A percentile compares a stretch with the other conserved stretches of the same genome.
Conservation (phyloP, 2,888 invertebrate species). For the Petrophora chlorosata region DNA sequence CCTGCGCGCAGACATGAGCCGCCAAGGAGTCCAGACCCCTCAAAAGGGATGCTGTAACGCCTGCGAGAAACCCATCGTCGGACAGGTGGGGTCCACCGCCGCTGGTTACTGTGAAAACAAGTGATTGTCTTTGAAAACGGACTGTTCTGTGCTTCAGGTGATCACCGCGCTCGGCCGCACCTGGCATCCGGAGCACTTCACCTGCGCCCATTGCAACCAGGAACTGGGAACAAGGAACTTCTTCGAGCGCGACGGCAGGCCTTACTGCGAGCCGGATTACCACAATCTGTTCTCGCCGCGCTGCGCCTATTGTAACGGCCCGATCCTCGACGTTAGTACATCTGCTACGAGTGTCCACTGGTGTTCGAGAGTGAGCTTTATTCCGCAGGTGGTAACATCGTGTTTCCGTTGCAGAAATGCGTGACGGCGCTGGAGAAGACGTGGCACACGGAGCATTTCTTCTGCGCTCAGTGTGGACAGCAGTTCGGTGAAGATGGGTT, state of each 20-base stretch:
- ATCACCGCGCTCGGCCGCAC: constrained; percentile 98
- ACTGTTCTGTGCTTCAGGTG: constrained; percentile 78
- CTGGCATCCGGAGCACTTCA: constrained; percentile 99
- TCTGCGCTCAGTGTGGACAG: constrained; percentile 98
- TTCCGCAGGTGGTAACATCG: constrained; percentile 38
- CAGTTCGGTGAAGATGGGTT: constrained; percentile 99
- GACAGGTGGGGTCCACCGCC: constrained; percentile 86
- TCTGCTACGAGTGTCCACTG: no score
- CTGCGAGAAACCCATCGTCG: constrained; percentile 99
- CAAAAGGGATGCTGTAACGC: constrained; percentile 99
- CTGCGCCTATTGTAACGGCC: constrained; percentile 99
- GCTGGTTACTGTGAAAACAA: not conserved
- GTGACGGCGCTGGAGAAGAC: constrained; percentile 98
- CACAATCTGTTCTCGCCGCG: constrained; percentile 99
- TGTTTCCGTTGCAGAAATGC: constrained; percentile 92
- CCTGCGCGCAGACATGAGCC: constrained; percentile 98
- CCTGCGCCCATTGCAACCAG: constrained; percentile 98
- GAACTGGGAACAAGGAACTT: constrained; percentile 98
- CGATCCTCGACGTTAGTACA: constrained; percentile 96
- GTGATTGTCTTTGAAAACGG: constrained; percentile 31
- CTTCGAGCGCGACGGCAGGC: constrained; percentile 98
- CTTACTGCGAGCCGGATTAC: constrained; percentile 99
- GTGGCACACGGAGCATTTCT: constrained; percentile 99
- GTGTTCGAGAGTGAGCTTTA: constrained; percentile 9
- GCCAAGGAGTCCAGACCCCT: constrained; percentile 99